These are phyloP conservation scores for Drosophila seguyi DNA, from an alignment of 1,140 invertebrate species.

Conservation along the genomic window DNA sequence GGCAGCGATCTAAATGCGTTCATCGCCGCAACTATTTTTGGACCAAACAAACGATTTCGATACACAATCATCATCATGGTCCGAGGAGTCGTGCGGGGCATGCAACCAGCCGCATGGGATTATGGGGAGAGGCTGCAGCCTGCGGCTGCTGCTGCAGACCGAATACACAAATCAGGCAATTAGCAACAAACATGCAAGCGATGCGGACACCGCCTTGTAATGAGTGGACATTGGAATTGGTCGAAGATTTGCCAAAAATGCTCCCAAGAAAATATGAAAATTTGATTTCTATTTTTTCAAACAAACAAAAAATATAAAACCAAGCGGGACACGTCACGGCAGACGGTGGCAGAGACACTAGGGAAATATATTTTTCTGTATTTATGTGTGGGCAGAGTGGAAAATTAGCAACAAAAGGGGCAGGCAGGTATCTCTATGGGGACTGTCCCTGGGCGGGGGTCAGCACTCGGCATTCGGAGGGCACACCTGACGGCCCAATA, in stretches of 20 bases:
- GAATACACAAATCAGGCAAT: constrained; percentile 71
- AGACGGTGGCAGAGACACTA: constrained; percentile 24
- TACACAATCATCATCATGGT: constrained; percentile 53
- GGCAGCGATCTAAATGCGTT: constrained; percentile 75
- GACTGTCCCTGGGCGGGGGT: constrained; percentile 64
- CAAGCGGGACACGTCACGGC: constrained; percentile 46
- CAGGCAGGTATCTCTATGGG: not conserved
- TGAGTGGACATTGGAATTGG: constrained; percentile 74
- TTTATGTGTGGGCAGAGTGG: constrained; percentile 69
- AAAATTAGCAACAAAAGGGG: constrained; percentile 61
- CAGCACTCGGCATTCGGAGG: constrained; percentile 56
- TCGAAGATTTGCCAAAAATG: constrained; percentile 67
- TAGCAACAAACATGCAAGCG: constrained; percentile 73
- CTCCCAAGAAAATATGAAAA: constrained; percentile 32
- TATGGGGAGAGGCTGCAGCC: not conserved
- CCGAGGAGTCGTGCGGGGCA: constrained; percentile 22
- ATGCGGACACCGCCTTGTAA: constrained; percentile 75
- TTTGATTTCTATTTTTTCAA: constrained; percentile 43
- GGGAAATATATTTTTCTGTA: constrained; percentile 27
- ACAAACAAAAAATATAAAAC: constrained; percentile 34
- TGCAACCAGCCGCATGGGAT: constrained; percentile 48
- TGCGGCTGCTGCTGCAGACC: not conserved
- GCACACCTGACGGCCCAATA: constrained; percentile 59
- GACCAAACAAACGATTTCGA: constrained; percentile 78
- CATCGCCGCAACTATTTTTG: constrained; percentile 75